Base-by-base conservation (phyloP, 2,888 invertebrate species). In the Osmoderma eremita region DNA sequence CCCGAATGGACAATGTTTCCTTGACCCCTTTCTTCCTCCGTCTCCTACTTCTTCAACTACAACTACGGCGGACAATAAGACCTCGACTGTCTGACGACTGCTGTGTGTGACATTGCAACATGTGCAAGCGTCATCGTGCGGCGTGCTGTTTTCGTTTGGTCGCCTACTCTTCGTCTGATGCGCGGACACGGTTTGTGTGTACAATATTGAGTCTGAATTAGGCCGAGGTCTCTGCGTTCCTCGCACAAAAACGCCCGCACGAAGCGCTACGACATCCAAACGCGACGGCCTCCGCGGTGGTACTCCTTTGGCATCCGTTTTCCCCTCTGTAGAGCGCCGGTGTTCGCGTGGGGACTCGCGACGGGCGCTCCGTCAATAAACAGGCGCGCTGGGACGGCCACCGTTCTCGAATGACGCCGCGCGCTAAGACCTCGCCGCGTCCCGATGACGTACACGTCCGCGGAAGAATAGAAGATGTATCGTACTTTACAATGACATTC, bases 1-100 rank as follows among this genome's bases (percentile, higher is more conserved):
- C 77, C 77, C 73, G 71, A 69, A 42, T 41, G 45, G 58, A 61
- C 53, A 38, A 15, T 75, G 70, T 75, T 71, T 76, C 77, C 78
- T 78, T 78, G 78, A 78, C 77, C 78, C 73, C 71, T n/a, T n/a
- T n/a, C 69, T 73, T 73, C 73, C 67, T 70, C 64, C 63, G 45
- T 51, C 50, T 51, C 42, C 24, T 38, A 51, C 50, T 50, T 15
- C 48, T 45, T 48, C 48, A n/a, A 41, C 17, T 4, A n/a, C 58
- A 38, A 13, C 65, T 20, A 24, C 41, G 22, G 8, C 63, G 65
- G 18, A 41, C 56, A n/a, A 20, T 41, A 20, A 41, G 12, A 41
- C 20, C 41, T 13, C 30, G 6, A 30, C 30, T 30, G 30, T 30
- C 30, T 30, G 30, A 50, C 39, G 56, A 41, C 41, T 12, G 20